Conservation (phyloP, 2,797 vertebrate species). For the Rhinogobio ventralis region DNA sequence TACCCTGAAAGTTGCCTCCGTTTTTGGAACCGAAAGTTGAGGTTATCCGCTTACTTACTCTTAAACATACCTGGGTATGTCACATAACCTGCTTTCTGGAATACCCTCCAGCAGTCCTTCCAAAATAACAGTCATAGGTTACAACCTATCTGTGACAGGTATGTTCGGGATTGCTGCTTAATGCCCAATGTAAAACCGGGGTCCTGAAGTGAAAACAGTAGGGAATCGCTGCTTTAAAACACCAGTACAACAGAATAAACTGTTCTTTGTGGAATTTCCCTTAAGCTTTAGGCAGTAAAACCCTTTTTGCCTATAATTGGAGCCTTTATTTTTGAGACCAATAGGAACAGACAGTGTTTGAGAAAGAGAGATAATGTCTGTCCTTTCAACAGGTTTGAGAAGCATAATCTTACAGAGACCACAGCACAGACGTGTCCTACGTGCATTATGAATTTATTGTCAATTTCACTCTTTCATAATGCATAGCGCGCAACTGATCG, state of each 20-base stretch:
- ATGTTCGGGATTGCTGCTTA: background rate
- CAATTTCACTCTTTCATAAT: conserved; percentile 52
- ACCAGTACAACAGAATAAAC: background rate
- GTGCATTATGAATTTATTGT: conserved; percentile 55
- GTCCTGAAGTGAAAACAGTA: background rate
- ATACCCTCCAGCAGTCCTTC: too few species aligned
- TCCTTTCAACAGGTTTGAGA: conserved; percentile 28
- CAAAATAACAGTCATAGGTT: too few species aligned
- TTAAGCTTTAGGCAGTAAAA: background rate
- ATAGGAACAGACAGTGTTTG: background rate
- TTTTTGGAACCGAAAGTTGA: too few species aligned
- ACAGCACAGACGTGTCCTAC: conserved; percentile 35
- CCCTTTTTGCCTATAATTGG: background rate
- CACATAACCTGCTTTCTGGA: too few species aligned
- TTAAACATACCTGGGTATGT: too few species aligned
- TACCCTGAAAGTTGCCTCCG: too few species aligned
- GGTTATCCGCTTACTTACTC: too few species aligned
- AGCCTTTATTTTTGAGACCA: background rate
- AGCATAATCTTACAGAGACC: conserved; percentile 21
- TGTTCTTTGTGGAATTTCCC: background rate
- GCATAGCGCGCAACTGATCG: conserved; percentile 32
- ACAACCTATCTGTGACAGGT: too few species aligned
- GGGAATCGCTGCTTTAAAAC: background rate
- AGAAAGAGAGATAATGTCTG: background rate
- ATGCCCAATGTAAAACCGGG: background rate